Base-by-base conservation (phyloP, 2,888 invertebrate species). In the Melangyna quadrimaculata region DNA sequence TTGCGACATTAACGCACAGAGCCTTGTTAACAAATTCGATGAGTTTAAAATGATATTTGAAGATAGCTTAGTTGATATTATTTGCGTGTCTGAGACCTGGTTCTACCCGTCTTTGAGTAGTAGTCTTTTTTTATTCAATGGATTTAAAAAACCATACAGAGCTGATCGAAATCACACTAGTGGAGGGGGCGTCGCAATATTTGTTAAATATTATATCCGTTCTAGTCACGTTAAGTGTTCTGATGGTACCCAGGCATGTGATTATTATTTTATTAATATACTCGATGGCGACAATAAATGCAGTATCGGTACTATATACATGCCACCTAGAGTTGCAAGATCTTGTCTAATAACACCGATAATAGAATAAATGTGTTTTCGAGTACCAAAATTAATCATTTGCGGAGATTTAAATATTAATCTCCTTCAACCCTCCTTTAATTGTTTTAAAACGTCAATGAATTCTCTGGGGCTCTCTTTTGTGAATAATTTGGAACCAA, bases 101-200 rank as follows among this genome's bases (percentile, higher is more conserved):
- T 40, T 57, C 32, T 3, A 57, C 12, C n/a, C 19, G 3, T 27
- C 3, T 9, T n/a, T 63, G 29, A n/a, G 17, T 8, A 29, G 45
- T 17, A 9, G 22, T n/a, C 22, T 51, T 37, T 53, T 53, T 14
- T 14, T 27, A 9, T 27, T 53, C 7, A 27, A 14, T 12, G 27
- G 53, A 14, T 53, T 53, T 53, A 53, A 53, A 53, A 53, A 53
- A 5, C n/a, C 27, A 2, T 69, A 69, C 37, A 27, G 70, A 29
- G 69, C 69, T 27, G 69, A 69, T 40, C 69, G 69, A 27, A 19
- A 3, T 53, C 37, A 19, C 9, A 22, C 48, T 37, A 40, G 12
- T n/a, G 37, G 69, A 0, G 51, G 69, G 2, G 53, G 37, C 2
- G 37, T 37, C 24, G 69, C 53, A n/a, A 40, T 69, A 17, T 69